A percentile compares a stretch with the other conserved stretches of the same genome.
These are phyloP conservation scores for Benitochromis conjunctus DNA, from an alignment of 2,113 vertebrate genomes.

Conservation along the genomic window DNA sequence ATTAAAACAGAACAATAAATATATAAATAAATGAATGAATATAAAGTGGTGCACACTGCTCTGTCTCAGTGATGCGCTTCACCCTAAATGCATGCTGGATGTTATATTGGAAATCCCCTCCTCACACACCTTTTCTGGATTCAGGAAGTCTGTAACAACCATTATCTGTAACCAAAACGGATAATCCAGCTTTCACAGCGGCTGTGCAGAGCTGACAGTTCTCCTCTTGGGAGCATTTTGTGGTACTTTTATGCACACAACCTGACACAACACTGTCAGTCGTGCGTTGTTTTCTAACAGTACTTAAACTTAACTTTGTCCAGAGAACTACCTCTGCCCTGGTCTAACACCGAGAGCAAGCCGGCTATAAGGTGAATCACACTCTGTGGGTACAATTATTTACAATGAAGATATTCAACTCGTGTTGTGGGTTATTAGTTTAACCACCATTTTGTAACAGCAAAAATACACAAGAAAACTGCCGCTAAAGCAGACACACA, in stretches of 20 bases:
- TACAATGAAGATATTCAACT: background rate
- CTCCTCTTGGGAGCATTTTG: background rate
- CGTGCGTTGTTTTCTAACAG: accelerated
- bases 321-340: background rate
- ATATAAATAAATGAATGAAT: background rate
- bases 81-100: background rate
- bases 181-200: background rate
- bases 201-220: background rate
- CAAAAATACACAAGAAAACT: background rate
- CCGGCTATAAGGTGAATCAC: background rate
- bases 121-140: background rate
- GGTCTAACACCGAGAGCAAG: background rate
- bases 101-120: background rate
- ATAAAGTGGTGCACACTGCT: background rate
- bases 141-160: background rate
- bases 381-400: background rate
- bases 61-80: background rate
- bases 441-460: background rate
- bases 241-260: accelerated
- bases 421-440: background rate
- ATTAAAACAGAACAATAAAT: background rate
- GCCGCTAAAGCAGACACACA: background rate
- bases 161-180: background rate
- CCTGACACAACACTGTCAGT: background rate
- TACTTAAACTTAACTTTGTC: background rate